Evolutionary conservation across 2,888 invertebrate species (phyloP).

Genomic region (Caradrina clavipalpis): DNA sequence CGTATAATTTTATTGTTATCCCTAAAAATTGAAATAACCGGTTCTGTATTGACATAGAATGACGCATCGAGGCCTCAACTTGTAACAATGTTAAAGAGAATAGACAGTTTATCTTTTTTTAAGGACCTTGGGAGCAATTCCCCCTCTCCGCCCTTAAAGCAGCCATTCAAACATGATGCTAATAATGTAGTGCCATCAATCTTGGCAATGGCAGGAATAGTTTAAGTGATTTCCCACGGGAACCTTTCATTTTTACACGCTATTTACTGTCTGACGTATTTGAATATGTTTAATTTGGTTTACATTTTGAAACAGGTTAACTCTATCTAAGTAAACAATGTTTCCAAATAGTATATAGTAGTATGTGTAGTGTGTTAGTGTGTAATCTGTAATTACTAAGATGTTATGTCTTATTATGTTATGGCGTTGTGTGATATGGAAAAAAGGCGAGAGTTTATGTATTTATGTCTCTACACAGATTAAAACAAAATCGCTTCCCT

Average conservation of each 20-base stretch:
- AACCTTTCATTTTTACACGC: constrained; percentile 34
- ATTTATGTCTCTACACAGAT: too few relatives aligned
- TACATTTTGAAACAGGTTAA: neutral
- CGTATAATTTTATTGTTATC: neutral
- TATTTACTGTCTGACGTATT: constrained; percentile 22
- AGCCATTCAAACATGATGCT: constrained; percentile 19
- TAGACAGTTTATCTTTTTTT: constrained; percentile 10
- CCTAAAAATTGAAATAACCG: neutral
- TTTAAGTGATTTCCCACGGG: constrained; percentile 50
- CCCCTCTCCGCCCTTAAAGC: neutral
- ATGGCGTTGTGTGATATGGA: too few relatives aligned
- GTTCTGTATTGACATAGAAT: neutral
- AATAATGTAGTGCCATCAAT: constrained; percentile 41
- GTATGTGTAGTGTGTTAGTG: too few relatives aligned
- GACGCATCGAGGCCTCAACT: constrained; percentile 8
- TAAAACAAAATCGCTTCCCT: too few relatives aligned
- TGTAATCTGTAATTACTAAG: too few relatives aligned
- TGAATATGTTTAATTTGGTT: constrained; percentile 2
- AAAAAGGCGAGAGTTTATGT: too few relatives aligned
- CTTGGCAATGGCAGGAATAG: constrained; percentile 35
- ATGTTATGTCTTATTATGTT: too few relatives aligned
- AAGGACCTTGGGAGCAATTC: neutral
- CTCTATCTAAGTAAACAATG: neutral
- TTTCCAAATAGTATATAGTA: neutral
- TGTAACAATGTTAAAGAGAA: constrained; percentile 12